Conservation (phyloP, 1,140 invertebrate species). For the Drosophila yakuba region DNA sequence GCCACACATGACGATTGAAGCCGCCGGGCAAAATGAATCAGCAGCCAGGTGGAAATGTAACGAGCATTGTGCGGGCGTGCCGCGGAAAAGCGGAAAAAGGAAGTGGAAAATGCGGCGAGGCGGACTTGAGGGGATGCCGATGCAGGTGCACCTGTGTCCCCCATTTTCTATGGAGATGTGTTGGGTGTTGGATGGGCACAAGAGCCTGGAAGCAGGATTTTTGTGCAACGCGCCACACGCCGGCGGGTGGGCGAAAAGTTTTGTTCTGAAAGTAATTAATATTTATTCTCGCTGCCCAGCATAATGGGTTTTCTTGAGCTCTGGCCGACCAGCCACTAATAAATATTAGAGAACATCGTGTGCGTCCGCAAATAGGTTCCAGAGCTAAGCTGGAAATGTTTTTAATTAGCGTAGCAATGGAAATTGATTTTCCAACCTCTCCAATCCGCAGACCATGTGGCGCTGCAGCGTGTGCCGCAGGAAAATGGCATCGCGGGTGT, state of each 20-base stretch:
- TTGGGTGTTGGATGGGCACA: no score
- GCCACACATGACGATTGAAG: conserved; percentile 58
- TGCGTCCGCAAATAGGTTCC: conserved; percentile 55
- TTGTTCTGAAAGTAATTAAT: conserved; percentile 80
- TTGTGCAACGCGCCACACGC: conserved; percentile 27
- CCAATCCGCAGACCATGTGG: conserved; percentile 88
- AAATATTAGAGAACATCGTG: conserved; percentile 47
- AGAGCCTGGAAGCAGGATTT: conserved; percentile 35
- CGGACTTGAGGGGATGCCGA: not conserved
- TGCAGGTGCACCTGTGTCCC: conserved; percentile 22
- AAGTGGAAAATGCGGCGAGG: conserved; percentile 33
- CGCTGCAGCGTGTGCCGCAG: conserved; percentile 92
- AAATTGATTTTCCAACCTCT: conserved; percentile 48
- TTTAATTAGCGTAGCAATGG: conserved; percentile 62
- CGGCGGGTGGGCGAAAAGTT: conserved; percentile 38
- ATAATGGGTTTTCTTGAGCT: conserved; percentile 48
- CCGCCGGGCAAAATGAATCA: conserved; percentile 57
- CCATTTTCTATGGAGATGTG: not conserved
- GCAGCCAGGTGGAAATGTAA: conserved; percentile 62
- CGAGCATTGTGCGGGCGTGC: conserved; percentile 54
- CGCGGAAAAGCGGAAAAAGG: conserved; percentile 38
- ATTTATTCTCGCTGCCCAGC: conserved; percentile 66
- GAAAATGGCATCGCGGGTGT: conserved; percentile 90
- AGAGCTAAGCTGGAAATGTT: conserved; percentile 46
- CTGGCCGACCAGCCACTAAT: conserved; percentile 41